phyloP scores from a whole-genome alignment of 2,888 invertebrate genomes.

The Tipula unca region DNA sequence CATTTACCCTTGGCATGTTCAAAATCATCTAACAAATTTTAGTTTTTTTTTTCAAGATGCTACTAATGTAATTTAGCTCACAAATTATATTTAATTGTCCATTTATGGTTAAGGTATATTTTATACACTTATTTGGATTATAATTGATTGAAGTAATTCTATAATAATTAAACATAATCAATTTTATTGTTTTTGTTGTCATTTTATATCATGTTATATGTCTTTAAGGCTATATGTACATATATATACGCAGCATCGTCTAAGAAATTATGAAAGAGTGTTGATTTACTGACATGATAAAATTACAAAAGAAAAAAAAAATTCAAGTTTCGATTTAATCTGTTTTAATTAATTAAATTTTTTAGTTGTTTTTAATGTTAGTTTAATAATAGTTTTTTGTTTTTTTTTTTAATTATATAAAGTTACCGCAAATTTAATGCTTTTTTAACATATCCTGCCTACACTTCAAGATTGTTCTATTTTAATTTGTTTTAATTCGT shows the following conservation, averaged over 20 bases:
- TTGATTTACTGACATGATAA: neutral
- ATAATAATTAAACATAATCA: neutral
- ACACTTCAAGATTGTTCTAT: neutral
- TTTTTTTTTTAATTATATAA: neutral
- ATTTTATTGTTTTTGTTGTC: neutral
- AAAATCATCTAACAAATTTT: neutral
- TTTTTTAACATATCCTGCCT: neutral
- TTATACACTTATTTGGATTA: neutral
- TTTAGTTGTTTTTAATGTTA: neutral
- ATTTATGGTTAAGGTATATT: neutral
- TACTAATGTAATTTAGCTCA: neutral
- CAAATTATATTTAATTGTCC: neutral
- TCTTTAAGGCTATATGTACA: neutral
- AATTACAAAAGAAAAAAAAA: neutral
- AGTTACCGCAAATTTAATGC: neutral
- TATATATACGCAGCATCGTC: no score
- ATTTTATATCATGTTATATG: neutral
- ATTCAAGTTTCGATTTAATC: neutral
- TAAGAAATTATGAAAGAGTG: neutral
- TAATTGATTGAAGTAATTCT: neutral
- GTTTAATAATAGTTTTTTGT: neutral
- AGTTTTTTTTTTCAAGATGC: neutral
- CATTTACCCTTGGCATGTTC: neutral
- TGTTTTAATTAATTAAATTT: neutral
- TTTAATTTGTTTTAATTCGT: neutral